These are phyloP conservation scores for Napeogenes sylphis DNA, from an alignment of 2,888 invertebrate species.

Conservation along the genomic window DNA sequence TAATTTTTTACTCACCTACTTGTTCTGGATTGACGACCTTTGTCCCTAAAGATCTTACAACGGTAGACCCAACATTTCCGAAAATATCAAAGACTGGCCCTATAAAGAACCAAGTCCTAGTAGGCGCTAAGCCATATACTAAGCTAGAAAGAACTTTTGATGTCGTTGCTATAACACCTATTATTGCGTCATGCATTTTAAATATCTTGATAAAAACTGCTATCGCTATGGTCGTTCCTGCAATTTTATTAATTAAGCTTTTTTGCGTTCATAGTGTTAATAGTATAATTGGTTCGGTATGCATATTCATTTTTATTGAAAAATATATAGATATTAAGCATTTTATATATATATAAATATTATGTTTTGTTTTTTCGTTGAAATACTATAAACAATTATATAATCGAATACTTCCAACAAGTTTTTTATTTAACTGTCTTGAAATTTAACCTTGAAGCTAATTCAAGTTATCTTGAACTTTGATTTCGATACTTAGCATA, in stretches of 20 bases:
- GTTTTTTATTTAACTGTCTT: too few relatives aligned
- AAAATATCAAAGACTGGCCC: conserved; percentile 72
- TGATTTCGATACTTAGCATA: too few relatives aligned
- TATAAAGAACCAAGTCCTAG: conserved; percentile 59
- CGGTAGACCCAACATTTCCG: conserved; percentile 72
- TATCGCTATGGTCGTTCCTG: conserved; percentile 68
- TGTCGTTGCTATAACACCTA: conserved; percentile 69
- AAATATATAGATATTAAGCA: too few relatives aligned
- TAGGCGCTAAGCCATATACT: conserved; percentile 67
- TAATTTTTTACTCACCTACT: conserved; percentile 54
- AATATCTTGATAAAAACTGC: conserved; percentile 64
- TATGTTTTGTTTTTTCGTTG: too few relatives aligned
- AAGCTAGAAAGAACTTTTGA: conserved; percentile 63
- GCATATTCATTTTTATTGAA: too few relatives aligned
- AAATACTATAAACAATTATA: too few relatives aligned
- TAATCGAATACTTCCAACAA: too few relatives aligned
- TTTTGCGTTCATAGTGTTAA: too few relatives aligned
- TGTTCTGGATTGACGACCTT: conserved; percentile 74
- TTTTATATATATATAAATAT: too few relatives aligned
- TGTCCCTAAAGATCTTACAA: conserved; percentile 75
- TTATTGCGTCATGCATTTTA: conserved; percentile 64
- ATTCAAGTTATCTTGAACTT: too few relatives aligned
- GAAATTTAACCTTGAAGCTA: too few relatives aligned
- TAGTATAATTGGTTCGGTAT: too few relatives aligned
- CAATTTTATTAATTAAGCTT: neutral